Percentiles rank a stretch among this genome's conserved stretches.
phyloP scores from a whole-genome alignment of 2,888 invertebrate species.

The Amblyjoppa fuscipennis region DNA sequence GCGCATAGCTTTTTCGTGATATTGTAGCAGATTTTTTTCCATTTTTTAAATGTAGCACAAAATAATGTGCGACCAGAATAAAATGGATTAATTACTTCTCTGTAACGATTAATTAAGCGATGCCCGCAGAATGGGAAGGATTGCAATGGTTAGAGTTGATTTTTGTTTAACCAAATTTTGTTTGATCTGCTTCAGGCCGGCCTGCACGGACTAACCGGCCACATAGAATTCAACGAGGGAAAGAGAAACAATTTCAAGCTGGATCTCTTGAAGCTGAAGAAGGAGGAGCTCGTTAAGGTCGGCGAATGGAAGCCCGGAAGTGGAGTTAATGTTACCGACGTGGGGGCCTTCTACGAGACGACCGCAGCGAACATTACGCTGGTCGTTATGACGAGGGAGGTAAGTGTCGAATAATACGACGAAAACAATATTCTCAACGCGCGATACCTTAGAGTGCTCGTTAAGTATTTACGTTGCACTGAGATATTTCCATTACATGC shows the following conservation, averaged over 20 bases:
- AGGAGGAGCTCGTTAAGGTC: constrained; percentile 92
- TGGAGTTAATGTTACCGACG: constrained; percentile 94
- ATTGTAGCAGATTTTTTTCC: no score
- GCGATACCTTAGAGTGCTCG: not conserved
- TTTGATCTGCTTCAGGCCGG: constrained; percentile 87
- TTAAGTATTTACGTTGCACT: not conserved
- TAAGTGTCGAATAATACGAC: constrained; percentile 80
- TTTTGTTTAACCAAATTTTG: not conserved
- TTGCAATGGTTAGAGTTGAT: not conserved
- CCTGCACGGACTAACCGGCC: constrained; percentile 95
- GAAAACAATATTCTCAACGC: not conserved
- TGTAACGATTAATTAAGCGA: not conserved
- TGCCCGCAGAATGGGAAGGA: not conserved
- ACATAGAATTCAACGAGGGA: constrained; percentile 94
- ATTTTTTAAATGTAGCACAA: no score
- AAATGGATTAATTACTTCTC: not conserved
- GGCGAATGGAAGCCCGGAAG: constrained; percentile 92
- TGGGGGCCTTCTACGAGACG: constrained; percentile 93
- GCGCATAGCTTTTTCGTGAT: no score
- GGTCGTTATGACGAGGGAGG: constrained; percentile 96
- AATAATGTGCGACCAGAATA: not conserved
- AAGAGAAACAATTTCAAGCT: constrained; percentile 93
- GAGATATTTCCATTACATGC: no score
- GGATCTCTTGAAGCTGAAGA: constrained; percentile 93
- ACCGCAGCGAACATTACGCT: constrained; percentile 94